phyloP scores from a whole-genome alignment of 2,888 invertebrate genomes.

The Therioaphis trifolii region DNA sequence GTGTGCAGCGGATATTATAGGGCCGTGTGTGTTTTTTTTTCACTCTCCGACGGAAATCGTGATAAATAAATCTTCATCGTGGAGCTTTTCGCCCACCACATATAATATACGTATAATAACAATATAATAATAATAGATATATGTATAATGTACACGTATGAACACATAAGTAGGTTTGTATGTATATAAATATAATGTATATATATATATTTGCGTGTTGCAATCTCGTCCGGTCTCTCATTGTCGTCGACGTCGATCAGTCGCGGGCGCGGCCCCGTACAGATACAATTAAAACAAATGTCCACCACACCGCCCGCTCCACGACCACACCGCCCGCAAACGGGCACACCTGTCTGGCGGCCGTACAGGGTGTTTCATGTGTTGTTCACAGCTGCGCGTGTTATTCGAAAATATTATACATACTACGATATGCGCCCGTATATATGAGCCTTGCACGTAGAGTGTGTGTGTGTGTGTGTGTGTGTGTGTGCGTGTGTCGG shows the following conservation, averaged over 20 bases:
- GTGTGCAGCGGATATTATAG: background rate
- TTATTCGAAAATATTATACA: no score
- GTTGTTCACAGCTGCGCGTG: background rate
- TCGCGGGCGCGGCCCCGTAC: slow-evolving; percentile 36
- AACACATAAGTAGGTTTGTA: no score
- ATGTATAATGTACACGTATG: no score
- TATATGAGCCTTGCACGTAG: no score
- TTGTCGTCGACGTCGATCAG: slow-evolving; percentile 43
- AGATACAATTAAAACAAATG: slow-evolving; percentile 35
- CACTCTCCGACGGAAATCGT: slow-evolving; percentile 9
- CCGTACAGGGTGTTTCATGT: background rate
- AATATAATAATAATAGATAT: no score
- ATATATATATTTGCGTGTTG: no score
- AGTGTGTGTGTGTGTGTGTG: no score
- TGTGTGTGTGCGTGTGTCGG: no score
- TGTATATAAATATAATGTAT: no score
- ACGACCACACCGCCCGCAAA: background rate
- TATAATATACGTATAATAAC: background rate
- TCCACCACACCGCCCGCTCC: background rate
- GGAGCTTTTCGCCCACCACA: slow-evolving; percentile 41
- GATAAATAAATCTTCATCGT: slow-evolving; percentile 38
- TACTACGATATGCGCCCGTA: no score
- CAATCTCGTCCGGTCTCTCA: slow-evolving; percentile 34
- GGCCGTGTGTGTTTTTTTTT: background rate
- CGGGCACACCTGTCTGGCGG: slow-evolving; percentile 7